Evolutionary conservation across 2,113 vertebrate species (phyloP), one percentile per base, ranked within the genome.

Genomic region (Stegostoma tigrinum): DNA sequence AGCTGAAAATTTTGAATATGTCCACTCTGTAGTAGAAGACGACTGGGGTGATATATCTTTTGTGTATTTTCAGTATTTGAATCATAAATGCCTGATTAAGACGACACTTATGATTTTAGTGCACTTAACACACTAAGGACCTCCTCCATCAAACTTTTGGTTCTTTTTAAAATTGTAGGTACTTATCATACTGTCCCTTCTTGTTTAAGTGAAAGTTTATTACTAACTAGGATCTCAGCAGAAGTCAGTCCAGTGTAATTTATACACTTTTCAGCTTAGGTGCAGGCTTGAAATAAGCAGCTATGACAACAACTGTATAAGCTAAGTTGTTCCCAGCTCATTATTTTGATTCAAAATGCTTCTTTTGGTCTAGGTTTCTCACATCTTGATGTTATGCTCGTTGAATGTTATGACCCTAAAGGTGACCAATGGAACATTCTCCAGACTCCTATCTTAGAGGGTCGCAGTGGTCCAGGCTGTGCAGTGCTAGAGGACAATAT

Each of bases 351-450:
- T 95, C 42, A 72, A 95, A 70, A 52, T 72, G 67, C 14, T 27
- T 95, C 21, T 95, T 66, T 96, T 95, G 72, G 38, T 95, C n/a
- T 96, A 99, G 99, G 99, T 96, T 99, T 99, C 97, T 99, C 99
- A 95, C 99, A 99, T 96, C 98, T 99, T 0, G 99, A 99, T 0
- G 99, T 99, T 64, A 99, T 99, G 99, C 97, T 99, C 96, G 99
- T 99, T 95, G 99, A 99, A 97, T 99, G 99, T 96, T 99, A 99
- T 0, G 99, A 99, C 96, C 99, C 99, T 2, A 99, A 99, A 97
- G 98, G 98, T 0, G 99, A 99, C 97, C 99, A 99, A 97, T 99
- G 99, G 99, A 99, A 99, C 96, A 99, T 99, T 97, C 98, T 99
- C 55, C 99, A 99, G 97, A 99, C 99, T 12, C 99, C 99, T 61